phyloP scores from a whole-genome alignment of 2,113 vertebrate species.

The Aepyceros melampus region DNA sequence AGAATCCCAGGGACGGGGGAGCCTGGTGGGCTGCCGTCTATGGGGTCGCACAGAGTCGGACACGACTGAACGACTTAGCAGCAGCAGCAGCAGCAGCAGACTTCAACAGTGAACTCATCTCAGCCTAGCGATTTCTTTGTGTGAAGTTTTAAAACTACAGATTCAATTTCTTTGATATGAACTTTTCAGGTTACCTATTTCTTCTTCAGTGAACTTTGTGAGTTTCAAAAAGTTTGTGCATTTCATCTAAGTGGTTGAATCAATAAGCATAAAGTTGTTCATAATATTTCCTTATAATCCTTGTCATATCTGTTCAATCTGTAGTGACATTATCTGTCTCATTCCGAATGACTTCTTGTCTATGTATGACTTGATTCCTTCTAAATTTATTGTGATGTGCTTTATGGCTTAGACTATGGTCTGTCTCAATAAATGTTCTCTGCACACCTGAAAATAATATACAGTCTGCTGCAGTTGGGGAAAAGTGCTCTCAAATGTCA shows the following conservation, averaged over 20 bases:
- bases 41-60: no score
- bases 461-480: neutral
- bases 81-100: no score
- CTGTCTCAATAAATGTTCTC: neutral
- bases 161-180: neutral
- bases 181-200: neutral
- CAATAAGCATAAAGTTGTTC: neutral
- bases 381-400: neutral
- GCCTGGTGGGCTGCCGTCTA: no score
- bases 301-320: neutral
- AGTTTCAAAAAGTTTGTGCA: neutral
- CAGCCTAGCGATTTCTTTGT: neutral
- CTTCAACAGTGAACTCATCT: neutral
- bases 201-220: neutral
- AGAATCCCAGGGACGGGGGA: no score
- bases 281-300: neutral
- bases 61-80: no score
- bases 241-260: neutral
- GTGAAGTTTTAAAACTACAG: neutral
- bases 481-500: neutral
- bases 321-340: neutral
- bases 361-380: neutral
- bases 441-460: neutral
- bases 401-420: neutral
- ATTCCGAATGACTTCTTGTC: neutral